Conservation (phyloP, 2,888 invertebrate species). For the Eurytoma californica region DNA sequence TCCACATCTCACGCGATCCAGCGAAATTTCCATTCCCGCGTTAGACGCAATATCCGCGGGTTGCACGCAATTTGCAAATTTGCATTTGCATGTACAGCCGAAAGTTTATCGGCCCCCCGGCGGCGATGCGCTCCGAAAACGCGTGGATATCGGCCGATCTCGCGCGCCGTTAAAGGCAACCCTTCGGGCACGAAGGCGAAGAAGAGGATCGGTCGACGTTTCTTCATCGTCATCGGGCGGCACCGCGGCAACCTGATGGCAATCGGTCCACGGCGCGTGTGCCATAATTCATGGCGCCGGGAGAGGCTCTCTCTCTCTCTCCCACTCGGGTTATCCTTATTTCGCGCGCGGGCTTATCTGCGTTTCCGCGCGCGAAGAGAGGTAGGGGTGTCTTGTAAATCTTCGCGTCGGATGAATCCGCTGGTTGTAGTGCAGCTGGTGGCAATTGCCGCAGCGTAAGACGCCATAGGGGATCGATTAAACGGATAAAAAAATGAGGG, state of each 20-base stretch:
- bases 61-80: not conserved
- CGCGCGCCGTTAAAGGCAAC: not conserved
- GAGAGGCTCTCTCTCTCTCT: not conserved
- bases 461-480: no score
- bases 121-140: not conserved
- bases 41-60: no score
- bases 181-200: not conserved
- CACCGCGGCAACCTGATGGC: conserved; percentile 6
- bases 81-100: not conserved
- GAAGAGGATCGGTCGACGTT: not conserved
- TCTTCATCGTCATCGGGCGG: conserved; percentile 9
- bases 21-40: no score
- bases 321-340: not conserved
- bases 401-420: not conserved
- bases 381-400: conserved; percentile 9
- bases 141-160: conserved; percentile 1
- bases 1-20: no score
- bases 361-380: not conserved
- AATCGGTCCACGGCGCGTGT: not conserved
- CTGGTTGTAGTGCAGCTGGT: no score
- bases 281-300: conserved; percentile 11
- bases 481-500: no score
- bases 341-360: conserved; percentile 8
- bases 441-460: no score
- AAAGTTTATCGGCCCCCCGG: not conserved